Base-by-base conservation (phyloP, 1,140 invertebrate genomes). In the Battus philenor region DNA sequence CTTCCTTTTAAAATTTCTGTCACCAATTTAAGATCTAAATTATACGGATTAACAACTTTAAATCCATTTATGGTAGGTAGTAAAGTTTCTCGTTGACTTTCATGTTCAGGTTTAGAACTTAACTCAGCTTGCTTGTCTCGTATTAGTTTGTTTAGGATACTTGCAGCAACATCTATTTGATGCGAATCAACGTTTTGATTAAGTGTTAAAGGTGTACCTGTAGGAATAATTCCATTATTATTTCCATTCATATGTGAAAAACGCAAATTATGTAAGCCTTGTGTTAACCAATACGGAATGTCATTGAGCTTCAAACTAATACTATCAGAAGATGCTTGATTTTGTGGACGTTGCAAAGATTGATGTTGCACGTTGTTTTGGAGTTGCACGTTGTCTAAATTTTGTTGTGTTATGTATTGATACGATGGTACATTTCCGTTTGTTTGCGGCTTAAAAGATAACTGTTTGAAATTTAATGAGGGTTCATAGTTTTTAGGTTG, bases 1-100 rank as follows among this genome's bases (percentile, higher is more conserved):
- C 85, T 87, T 11, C 82, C 82, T 67, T 77, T 86, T 36, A 87
- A 65, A 68, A 86, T 79, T 38, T 86, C 84, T 33, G 78, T 76
- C 2, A 86, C 79, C 44, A 87, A 46, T 65, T 79, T 83, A 2
- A 87, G 50, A 57, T 87, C 86, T 1, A 86, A 56, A 47, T 87
- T 87, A 41, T 72, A 86, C 7, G 86, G 86, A 54, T 87, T 87
- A 11, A 74, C 75, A 6, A 87, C 73, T 66, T 72, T 76, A 47
- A 83, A 71, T 2, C 81, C 84, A 65, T 86, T 80, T 13, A 87
- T 82, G 1, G 70, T 86, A 0, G 84, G 68, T 32, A 87, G 13
- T 36, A 68, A 55, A 29, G 59, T 60, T 32, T 50, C 55, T 15
- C 44, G 47, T 48, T 72, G 68, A 18, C 58, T 15, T 20, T 86